These are phyloP conservation scores for Teleopsis dalmanni DNA, from an alignment of 1,140 invertebrate species.

Conservation along the genomic window DNA sequence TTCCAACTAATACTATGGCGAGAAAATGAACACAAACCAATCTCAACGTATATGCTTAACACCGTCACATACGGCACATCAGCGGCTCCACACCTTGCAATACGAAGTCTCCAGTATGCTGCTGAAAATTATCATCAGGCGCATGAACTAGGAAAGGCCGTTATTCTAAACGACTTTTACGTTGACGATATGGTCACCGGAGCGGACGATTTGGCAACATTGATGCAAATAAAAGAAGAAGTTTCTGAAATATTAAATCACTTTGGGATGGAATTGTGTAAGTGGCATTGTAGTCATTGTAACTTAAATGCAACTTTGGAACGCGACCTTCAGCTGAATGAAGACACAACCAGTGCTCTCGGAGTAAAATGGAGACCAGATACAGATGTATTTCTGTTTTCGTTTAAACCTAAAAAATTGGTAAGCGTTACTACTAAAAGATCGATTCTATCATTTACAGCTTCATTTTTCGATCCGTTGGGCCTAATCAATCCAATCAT, in stretches of 20 bases:
- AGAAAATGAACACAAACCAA: conserved; percentile 12
- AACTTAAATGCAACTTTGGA: neutral
- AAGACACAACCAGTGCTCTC: neutral
- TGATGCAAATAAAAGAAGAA: neutral
- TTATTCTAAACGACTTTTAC: neutral
- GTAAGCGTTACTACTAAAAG: neutral
- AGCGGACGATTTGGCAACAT: neutral
- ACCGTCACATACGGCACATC: conserved; percentile 18
- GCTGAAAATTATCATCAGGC: neutral
- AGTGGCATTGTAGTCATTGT: conserved; percentile 1
- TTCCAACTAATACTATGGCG: conserved; percentile 1
- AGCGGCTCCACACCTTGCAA: neutral
- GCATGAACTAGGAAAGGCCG: neutral
- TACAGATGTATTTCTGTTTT: neutral
- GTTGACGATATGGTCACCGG: neutral
- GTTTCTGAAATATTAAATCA: neutral
- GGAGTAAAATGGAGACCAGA: neutral
- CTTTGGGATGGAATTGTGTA: neutral
- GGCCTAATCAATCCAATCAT: neutral
- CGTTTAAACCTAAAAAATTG: neutral
- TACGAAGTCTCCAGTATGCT: neutral
- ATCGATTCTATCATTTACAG: neutral
- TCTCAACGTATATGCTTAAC: conserved; percentile 7
- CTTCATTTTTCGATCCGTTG: conserved; percentile 2
- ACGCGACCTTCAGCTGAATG: neutral